Percentiles rank a stretch among this genome's conserved stretches.
Evolutionary conservation across 2,888 invertebrate species (phyloP).

Genomic region (Adelphocoris suturalis): DNA sequence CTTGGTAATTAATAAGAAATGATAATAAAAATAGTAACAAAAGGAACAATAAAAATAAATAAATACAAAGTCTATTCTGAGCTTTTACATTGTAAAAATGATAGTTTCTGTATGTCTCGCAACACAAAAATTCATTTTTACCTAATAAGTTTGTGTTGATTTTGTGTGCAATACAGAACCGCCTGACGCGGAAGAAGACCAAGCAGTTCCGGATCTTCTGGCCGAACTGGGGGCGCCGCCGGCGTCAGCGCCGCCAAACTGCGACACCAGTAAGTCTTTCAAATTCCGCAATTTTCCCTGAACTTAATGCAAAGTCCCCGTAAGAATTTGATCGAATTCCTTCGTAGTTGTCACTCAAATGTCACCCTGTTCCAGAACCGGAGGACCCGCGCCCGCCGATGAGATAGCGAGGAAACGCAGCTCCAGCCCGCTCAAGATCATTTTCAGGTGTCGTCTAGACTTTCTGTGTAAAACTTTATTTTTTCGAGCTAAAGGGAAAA

Average conservation of each 20-base stretch:
- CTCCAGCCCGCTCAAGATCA: background rate
- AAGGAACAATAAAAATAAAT: too few species aligned
- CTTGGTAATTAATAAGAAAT: too few species aligned
- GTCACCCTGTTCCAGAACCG: conserved; percentile 56
- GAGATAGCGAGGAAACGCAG: conserved; percentile 48
- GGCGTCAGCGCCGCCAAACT: conserved; percentile 4
- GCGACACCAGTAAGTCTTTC: conserved; percentile 59
- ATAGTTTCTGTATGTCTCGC: too few species aligned
- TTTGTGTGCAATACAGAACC: conserved; percentile 8
- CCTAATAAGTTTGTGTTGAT: too few species aligned
- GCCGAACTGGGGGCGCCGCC: conserved; percentile 68
- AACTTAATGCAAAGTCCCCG: background rate
- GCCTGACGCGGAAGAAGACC: conserved; percentile 41
- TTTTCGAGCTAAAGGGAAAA: background rate
- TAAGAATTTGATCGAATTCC: background rate
- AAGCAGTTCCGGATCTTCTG: conserved; percentile 71
- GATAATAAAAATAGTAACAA: too few species aligned
- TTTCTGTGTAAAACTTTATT: conserved; percentile 60
- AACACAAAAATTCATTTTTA: too few species aligned
- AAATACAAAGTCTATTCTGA: too few species aligned
- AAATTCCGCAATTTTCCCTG: background rate
- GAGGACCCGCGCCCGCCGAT: conserved; percentile 62
- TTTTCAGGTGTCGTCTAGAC: conserved; percentile 63
- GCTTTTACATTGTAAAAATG: too few species aligned
- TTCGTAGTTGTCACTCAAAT: conserved; percentile 67